These are phyloP conservation scores for Epizoanthus stellaris DNA, from an alignment of 92 coral and sea anemone genomes.

Conservation along the genomic window DNA sequence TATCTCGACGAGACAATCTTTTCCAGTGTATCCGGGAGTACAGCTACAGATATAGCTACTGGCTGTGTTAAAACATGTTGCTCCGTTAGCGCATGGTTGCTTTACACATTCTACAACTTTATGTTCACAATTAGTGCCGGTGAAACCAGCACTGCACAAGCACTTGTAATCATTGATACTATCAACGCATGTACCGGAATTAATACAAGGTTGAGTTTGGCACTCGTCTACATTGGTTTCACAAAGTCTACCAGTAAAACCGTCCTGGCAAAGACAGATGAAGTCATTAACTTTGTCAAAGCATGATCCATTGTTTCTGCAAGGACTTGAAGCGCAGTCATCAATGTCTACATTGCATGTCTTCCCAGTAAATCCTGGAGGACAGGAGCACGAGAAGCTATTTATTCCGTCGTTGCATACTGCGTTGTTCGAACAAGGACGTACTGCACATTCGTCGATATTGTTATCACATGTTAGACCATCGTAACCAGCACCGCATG, in stretches of 20 bases:
- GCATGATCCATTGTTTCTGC: conserved; percentile 34
- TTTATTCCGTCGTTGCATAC: conserved; percentile 23
- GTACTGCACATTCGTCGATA: conserved; percentile 30
- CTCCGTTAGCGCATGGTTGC: conserved; percentile 55
- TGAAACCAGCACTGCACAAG: conserved; percentile 40
- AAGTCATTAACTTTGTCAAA: conserved; percentile 10
- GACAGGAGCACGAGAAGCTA: conserved; percentile 12
- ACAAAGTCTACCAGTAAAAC: conserved; percentile 22
- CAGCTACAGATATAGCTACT: conserved; percentile 47
- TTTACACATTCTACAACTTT: conserved; percentile 35
- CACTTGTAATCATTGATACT: conserved; percentile 43
- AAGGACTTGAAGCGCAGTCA: conserved; percentile 12
- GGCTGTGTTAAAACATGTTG: conserved; percentile 29
- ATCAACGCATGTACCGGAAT: conserved; percentile 49
- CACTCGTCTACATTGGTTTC: conserved; percentile 52
- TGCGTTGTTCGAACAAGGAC: conserved; percentile 38
- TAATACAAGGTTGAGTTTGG: conserved; percentile 35
- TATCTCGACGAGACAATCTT: conserved; percentile 48
- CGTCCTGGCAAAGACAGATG: conserved; percentile 16
- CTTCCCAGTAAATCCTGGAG: conserved; percentile 32
- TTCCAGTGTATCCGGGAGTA: conserved; percentile 48
- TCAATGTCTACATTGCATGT: conserved; percentile 34
- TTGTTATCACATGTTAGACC: conserved; percentile 9
- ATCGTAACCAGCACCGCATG: not conserved
- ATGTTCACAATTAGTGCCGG: conserved; percentile 43